Evolutionary conservation across 2,888 invertebrate genomes (phyloP).

Genomic region (Euphydryas editha): DNA sequence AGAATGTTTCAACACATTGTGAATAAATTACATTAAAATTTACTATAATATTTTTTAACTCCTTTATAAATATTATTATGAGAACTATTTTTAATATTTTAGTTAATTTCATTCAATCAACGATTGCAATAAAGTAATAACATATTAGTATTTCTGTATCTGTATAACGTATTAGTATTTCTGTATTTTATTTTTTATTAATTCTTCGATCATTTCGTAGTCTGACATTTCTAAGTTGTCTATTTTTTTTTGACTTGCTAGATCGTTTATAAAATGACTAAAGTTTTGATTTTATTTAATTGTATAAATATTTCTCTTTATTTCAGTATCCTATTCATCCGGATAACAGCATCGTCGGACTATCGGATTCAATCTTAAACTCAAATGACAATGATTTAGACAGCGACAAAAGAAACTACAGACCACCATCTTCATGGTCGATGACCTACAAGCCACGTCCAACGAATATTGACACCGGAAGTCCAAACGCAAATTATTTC

Average conservation of each 20-base stretch:
- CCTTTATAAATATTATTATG: neutral
- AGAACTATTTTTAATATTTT: neutral
- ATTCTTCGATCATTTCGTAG: no score
- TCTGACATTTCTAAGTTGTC: no score
- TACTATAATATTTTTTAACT: slow-evolving; percentile 1
- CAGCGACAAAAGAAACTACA: slow-evolving; percentile 74
- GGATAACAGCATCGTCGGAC: slow-evolving; percentile 71
- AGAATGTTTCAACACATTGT: neutral
- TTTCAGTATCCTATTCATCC: slow-evolving; percentile 72
- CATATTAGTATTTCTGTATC: no score
- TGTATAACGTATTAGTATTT: no score
- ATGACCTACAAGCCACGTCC: slow-evolving; percentile 50
- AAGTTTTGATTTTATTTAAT: neutral
- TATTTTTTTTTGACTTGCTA: no score
- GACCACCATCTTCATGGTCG: slow-evolving; percentile 83
- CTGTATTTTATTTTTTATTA: neutral
- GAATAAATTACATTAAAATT: slow-evolving; percentile 1
- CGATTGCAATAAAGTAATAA: neutral
- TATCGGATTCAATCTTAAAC: slow-evolving; percentile 70
- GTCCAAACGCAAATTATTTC: slow-evolving; percentile 1
- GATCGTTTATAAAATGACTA: neutral
- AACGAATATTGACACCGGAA: slow-evolving; percentile 7
- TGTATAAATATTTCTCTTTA: neutral
- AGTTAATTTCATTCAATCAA: neutral
- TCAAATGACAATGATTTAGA: slow-evolving; percentile 68